Evolutionary conservation across 2,888 invertebrate genomes (phyloP), one percentile per base, ranked within the genome.

Genomic region (Ephialtes manifestator): DNA sequence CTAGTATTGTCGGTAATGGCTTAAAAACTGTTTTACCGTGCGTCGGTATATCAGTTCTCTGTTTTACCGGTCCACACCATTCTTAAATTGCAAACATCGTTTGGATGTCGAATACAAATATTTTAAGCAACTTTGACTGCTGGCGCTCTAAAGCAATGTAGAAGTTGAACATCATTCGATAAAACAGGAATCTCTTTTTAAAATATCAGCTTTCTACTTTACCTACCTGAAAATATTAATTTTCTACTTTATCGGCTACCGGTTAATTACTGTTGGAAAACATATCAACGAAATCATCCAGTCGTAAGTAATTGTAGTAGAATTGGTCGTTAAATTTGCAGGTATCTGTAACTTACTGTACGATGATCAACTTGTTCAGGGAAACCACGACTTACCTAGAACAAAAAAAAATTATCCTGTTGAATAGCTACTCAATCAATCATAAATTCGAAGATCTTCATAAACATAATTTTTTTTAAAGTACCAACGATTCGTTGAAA

Each of bases 311-410:
- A 31, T 35, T 8, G n/a, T 10, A 35, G 63, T 63, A 18, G 8
- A 39, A 63, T 18, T 20, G n/a, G 18, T 39, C 10, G 13, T 65
- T 65, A 51, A 39, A 63, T 20, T 15, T 35, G 18, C 15, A 43
- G 28, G 10, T 75, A 15, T 63, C 18, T 39, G 35, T 10, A 68
- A 85, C 85, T 85, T 65, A 85, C 82, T 35, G 58, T 65, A 67
- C 13, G 75, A 51, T 79, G 81, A 43, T 20, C 35, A 35, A 55
- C 63, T 18, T 10, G 46, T 63, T 18, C 24, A 63, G 63, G 63
- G 65, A 18, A 46, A 65, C 51, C 43, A 46, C 39, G 51, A 85
- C 85, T 85, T 82, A 85, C 85, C 80, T 81, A 60, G 72, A 83
- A 83, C 83, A 80, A 70, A 78, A 68, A 63, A 7, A 77, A 67